Percentiles rank a stretch among this genome's conserved stretches.
Evolutionary conservation across 2,113 vertebrate species (phyloP).

Genomic region (Neoarius graeffei): DNA sequence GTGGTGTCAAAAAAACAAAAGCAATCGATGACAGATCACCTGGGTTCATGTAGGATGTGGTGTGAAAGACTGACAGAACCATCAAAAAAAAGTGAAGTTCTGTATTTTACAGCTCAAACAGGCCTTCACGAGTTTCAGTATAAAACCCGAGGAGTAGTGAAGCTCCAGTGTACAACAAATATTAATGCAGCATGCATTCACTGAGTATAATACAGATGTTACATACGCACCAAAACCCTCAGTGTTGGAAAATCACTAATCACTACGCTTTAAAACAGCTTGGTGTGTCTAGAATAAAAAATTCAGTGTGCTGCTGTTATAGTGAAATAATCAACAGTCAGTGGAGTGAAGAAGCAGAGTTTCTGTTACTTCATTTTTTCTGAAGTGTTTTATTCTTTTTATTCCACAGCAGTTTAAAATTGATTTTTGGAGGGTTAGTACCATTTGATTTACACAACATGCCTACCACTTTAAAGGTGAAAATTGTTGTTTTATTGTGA

Average conservation of each 20-base stretch:
- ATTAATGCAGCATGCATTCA: not conserved
- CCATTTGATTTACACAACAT: too few relatives aligned
- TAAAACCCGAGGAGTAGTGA: not conserved
- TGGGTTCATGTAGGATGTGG: not conserved
- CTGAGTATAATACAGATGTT: not conserved
- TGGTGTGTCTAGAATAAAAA: not conserved
- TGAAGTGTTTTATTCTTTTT: not conserved
- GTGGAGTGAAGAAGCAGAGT: not conserved
- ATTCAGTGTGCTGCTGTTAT: not conserved
- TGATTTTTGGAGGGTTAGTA: too few relatives aligned
- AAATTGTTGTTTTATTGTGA: too few relatives aligned
- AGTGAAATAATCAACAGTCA: not conserved
- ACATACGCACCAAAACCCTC: not conserved
- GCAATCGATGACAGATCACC: slow-evolving; percentile 16
- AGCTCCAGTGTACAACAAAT: not conserved
- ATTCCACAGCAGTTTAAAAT: not conserved
- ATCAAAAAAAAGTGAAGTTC: not conserved
- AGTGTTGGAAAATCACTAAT: not conserved
- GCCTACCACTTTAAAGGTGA: too few relatives aligned
- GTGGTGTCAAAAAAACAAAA: slow-evolving; percentile 16
- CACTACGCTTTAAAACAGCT: not conserved
- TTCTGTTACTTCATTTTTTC: not conserved
- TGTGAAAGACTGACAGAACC: not conserved
- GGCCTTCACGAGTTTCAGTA: not conserved
- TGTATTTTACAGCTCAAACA: too few relatives aligned